Percentiles rank a stretch among this genome's conserved stretches.
Evolutionary conservation across 2,888 invertebrate genomes (phyloP).

Genomic region (Euzophera pinguis): DNA sequence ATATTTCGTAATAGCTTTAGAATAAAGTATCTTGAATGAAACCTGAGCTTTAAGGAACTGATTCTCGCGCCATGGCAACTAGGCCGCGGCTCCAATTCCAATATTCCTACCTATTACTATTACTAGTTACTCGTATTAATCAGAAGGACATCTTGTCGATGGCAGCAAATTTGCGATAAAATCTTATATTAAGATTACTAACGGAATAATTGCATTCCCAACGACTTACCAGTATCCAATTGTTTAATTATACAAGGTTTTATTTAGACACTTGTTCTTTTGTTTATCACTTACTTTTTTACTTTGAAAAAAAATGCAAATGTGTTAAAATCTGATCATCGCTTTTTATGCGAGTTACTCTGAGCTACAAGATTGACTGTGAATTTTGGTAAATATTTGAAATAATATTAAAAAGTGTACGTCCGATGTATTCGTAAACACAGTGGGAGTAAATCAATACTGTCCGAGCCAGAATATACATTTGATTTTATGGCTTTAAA

Average conservation of each 20-base stretch:
- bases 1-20: background rate
- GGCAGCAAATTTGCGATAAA: background rate
- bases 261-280: background rate
- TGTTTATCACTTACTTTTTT: background rate
- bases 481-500: slow-evolving; percentile 65
- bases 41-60: slow-evolving; percentile 13
- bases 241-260: background rate
- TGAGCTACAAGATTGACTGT: slow-evolving; percentile 39
- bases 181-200: background rate
- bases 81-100: slow-evolving; percentile 33
- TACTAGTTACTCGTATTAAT: slow-evolving; percentile 9
- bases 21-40: slow-evolving; percentile 5
- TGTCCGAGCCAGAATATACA: slow-evolving; percentile 46
- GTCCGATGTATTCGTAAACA: slow-evolving; percentile 62
- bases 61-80: slow-evolving; percentile 52
- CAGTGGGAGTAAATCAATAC: slow-evolving; percentile 67
- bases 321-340: slow-evolving; percentile 31
- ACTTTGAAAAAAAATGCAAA: no score
- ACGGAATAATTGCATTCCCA: background rate
- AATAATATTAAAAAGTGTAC: slow-evolving; percentile 51
- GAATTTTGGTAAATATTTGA: slow-evolving; percentile 45
- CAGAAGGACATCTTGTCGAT: background rate
- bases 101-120: slow-evolving; percentile 29
- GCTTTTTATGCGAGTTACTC: slow-evolving; percentile 38
- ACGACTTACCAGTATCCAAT: background rate